Conservation (phyloP, 1,140 invertebrate genomes). For the Lordiphosa collinella region DNA sequence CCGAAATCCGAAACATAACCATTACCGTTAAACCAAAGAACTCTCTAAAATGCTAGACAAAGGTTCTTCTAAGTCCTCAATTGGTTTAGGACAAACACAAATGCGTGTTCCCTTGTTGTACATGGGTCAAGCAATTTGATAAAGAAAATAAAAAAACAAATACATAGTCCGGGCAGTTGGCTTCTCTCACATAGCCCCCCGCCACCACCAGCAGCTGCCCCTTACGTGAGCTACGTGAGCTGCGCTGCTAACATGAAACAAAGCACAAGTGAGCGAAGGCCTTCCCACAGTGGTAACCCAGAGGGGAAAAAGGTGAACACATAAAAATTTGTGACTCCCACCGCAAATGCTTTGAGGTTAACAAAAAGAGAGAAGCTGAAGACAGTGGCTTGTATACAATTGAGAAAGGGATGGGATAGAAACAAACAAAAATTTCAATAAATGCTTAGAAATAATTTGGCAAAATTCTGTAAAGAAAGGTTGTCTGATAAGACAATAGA, state of each 20-base stretch:
- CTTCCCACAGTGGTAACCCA: slow-evolving; percentile 20
- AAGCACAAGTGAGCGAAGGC: slow-evolving; percentile 36
- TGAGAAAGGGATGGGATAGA: not conserved
- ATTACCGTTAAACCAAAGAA: no score
- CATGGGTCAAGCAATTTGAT: slow-evolving; percentile 50
- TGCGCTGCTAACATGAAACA: slow-evolving; percentile 24
- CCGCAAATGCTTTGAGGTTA: slow-evolving; percentile 24
- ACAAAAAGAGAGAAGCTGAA: slow-evolving; percentile 1
- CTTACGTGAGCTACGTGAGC: not conserved
- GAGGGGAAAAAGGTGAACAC: slow-evolving; percentile 60
- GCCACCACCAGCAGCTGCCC: slow-evolving; percentile 19
- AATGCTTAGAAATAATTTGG: no score
- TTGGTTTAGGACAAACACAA: slow-evolving; percentile 19
- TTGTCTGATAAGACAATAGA: no score
- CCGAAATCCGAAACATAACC: no score
- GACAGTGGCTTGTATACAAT: slow-evolving; percentile 13
- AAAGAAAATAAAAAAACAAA: no score
- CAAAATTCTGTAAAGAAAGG: no score
- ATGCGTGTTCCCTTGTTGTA: slow-evolving; percentile 1
- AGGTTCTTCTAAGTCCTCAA: slow-evolving; percentile 30
- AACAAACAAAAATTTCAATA: no score
- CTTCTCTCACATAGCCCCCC: slow-evolving; percentile 7
- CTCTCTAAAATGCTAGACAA: slow-evolving; percentile 20
- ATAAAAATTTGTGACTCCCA: slow-evolving; percentile 70
- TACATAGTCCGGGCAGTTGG: slow-evolving; percentile 13